Evolutionary conservation across 2,797 vertebrate genomes (phyloP).

Genomic region (Aulostomus chinensis): DNA sequence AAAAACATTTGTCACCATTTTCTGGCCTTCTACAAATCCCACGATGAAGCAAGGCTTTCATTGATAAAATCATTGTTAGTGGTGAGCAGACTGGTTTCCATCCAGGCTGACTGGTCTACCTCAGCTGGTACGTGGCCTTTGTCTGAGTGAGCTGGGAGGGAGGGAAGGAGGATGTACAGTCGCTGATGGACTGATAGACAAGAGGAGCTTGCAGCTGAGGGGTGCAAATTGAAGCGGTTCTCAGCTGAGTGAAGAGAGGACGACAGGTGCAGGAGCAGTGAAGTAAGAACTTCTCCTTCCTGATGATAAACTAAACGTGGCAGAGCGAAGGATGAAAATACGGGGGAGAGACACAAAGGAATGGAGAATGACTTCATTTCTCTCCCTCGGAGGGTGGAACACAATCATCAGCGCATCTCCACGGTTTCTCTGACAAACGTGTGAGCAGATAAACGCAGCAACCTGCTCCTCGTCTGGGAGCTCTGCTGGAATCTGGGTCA

Average conservation of each 20-base stretch:
- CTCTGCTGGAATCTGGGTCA: slow-evolving; percentile 54
- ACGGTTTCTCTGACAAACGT: neutral
- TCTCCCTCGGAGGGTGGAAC: neutral
- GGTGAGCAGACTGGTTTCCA: no score
- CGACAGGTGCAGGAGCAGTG: slow-evolving; percentile 21
- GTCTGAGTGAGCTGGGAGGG: no score
- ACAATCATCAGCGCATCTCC: no score
- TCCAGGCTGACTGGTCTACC: no score
- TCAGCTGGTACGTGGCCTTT: no score
- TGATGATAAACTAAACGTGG: slow-evolving; percentile 24
- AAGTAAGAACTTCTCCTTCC: slow-evolving; percentile 10
- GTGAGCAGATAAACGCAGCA: no score
- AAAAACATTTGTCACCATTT: no score
- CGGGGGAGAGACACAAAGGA: slow-evolving; percentile 5
- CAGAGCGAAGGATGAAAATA: neutral
- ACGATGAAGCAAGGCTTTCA: no score
- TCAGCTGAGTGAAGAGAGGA: slow-evolving; percentile 8
- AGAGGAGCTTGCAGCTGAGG: slow-evolving; percentile 15
- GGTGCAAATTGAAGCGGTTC: slow-evolving; percentile 49
- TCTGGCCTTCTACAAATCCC: no score
- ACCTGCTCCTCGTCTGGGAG: no score
- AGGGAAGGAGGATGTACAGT: no score
- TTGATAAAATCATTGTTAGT: no score
- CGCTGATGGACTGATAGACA: neutral
- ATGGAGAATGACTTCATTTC: slow-evolving; percentile 14